Evolutionary conservation across 2,113 vertebrate genomes (phyloP).

Genomic region (Stigmatopora nigra): DNA sequence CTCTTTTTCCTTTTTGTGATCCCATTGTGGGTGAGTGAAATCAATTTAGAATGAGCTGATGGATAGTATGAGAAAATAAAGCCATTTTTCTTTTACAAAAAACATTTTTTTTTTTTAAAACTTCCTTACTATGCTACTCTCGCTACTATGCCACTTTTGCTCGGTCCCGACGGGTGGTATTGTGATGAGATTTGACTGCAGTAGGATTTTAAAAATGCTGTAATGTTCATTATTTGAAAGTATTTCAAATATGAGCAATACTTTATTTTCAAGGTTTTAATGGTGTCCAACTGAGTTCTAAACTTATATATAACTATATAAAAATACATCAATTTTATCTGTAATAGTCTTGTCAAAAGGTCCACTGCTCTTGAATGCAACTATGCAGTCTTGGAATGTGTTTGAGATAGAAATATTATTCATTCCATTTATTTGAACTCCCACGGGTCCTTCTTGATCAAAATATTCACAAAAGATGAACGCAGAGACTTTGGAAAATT

Average conservation of each 20-base stretch:
- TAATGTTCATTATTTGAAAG: background rate
- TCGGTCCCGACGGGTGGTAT: too few species aligned
- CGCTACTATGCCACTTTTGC: too few species aligned
- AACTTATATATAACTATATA: background rate
- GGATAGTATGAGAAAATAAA: too few species aligned
- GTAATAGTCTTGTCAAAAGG: background rate
- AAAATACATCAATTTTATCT: background rate
- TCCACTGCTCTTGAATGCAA: background rate
- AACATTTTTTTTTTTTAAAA: too few species aligned
- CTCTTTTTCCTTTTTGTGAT: too few species aligned
- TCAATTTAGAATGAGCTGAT: too few species aligned
- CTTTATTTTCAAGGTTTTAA: background rate
- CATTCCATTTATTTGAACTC: conserved; percentile 37
- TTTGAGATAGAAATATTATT: conserved; percentile 9
- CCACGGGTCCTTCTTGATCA: background rate
- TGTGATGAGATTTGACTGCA: too few species aligned
- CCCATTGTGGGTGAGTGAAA: too few species aligned
- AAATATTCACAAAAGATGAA: background rate
- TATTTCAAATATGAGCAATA: background rate
- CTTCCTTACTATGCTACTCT: too few species aligned
- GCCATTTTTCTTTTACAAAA: too few species aligned
- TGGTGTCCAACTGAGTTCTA: background rate
- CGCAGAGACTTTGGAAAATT: background rate
- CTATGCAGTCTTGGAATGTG: background rate
- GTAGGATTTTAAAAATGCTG: background rate